Evolutionary conservation across 2,888 invertebrate genomes (phyloP), one percentile per base, ranked within the genome.

Genomic region (Heliconius ethilla): DNA sequence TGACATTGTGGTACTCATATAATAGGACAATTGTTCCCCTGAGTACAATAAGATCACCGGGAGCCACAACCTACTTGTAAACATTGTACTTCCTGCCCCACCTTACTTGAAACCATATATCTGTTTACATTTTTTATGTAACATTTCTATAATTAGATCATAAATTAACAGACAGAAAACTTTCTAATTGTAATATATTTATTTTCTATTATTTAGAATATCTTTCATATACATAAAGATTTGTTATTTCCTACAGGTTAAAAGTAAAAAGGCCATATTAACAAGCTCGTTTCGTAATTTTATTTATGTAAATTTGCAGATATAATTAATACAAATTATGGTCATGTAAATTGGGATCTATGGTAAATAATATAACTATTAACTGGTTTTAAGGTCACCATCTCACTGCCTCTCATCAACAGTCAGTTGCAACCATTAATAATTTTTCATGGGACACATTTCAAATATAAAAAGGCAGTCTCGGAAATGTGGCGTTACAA

Each of bases 251-350:
- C 73, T 75, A 78, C 72, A 79, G 80, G 78, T 75, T 79, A 78
- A 75, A 81, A 84, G 81, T 78, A 81, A 85, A 83, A 83, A 84
- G 84, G 81, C 80, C 81, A 82, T 82, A 80, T 76, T 85, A 85
- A 85, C 93, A 93, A 94, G 92, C 93, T 93, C 92, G 88, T 94
- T 94, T 93, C 89, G 90, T 93, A 90, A 87, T 92, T 95, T 95
- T 94, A 94, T 94, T 95, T 89, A 94, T 94, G 94, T 94, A 95
- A 95, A 95, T 94, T 94, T 94, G 94, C 94, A 93, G 92, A 91
- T 93, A 94, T 93, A 93, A 91, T 94, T 92, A 94, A 90, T 95
- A 95, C 94, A 95, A 95, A 95, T 91, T 85, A 92, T 94, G 92
- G 91, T 94, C 92, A 91, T 93, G 92, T 94, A 93, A 92, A 94